Evolutionary conservation across 1,140 invertebrate species (phyloP).

Genomic region (Eueides isabella): DNA sequence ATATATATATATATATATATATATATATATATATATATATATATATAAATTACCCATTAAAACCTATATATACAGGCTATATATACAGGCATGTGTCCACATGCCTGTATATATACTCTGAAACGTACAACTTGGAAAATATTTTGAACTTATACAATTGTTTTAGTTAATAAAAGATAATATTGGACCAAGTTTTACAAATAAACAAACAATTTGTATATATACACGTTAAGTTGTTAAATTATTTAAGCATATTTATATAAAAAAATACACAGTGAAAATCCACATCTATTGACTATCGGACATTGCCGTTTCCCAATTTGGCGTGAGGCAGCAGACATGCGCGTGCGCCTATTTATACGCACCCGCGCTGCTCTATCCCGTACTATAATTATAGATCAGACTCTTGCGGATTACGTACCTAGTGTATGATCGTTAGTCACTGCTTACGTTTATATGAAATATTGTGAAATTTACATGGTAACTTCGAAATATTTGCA

Average conservation of each 20-base stretch:
- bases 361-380: constrained; percentile 50
- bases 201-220: too few species aligned
- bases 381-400: constrained; percentile 64
- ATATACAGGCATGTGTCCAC: too few species aligned
- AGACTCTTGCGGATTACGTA: constrained; percentile 59
- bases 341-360: constrained; percentile 69
- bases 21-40: too few species aligned
- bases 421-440: constrained; percentile 1
- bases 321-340: constrained; percentile 60
- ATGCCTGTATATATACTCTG: too few species aligned
- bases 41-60: too few species aligned
- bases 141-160: neutral
- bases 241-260: neutral
- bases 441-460: neutral
- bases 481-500: too few species aligned
- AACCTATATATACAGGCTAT: too few species aligned
- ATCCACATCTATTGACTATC: constrained; percentile 39
- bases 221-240: neutral
- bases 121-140: neutral
- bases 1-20: too few species aligned
- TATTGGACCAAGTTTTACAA: too few species aligned
- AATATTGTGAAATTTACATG: constrained; percentile 9
- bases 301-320: constrained; percentile 66
- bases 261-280: neutral
- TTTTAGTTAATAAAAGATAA: too few species aligned